Base-by-base conservation (phyloP, 2,113 vertebrate genomes). In the Willisornis vidua region DNA sequence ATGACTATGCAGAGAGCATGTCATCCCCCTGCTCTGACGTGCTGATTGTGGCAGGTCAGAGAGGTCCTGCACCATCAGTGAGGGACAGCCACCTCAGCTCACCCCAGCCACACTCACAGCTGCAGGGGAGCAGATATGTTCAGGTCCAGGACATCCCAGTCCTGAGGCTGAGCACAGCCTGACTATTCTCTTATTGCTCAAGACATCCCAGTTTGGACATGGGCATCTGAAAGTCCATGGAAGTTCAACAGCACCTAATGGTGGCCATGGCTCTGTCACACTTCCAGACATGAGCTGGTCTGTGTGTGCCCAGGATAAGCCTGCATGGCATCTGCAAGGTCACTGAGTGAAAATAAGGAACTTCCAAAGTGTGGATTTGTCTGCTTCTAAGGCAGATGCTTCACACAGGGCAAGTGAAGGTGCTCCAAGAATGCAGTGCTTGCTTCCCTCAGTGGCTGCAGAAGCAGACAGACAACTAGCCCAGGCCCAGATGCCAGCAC, bases 31-130 rank as follows among this genome's bases (percentile, higher is more conserved):
- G 61, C 51, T 37, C 28, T 35, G 66, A 28, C 8, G 19, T 58
- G 5, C 39, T 48, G n/a, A 35, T 7, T 28, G 39, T 26, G 39
- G 57, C 57, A 72, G 39, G 39, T 79, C 71, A 35, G 24, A 13
- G 78, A 35, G 3, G 1, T 13, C 8, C 65, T 17, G 26, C 39
- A 14, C 39, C 1, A 4, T 19, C 79, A n/a, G 33, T 1, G 1
- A 63, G 85, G 57, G 43, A 52, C 0, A 4, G 65, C 29, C 81
- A 74, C 51, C 31, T 8, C 22, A 18, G 65, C 46, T 51, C 73
- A 70, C 9, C 19, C 48, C 72, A 62, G 65, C 18, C 62, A 23
- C 6, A 3, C n/a, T 5, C 71, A 35, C 68, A 57, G 71, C 58
- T 67, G 76, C 28, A 22, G 4, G 18, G 2, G 29, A 85, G 66